These are phyloP conservation scores for Cynodonichthys magdalenae DNA, from an alignment of 2,797 vertebrate genomes.

Conservation along the genomic window DNA sequence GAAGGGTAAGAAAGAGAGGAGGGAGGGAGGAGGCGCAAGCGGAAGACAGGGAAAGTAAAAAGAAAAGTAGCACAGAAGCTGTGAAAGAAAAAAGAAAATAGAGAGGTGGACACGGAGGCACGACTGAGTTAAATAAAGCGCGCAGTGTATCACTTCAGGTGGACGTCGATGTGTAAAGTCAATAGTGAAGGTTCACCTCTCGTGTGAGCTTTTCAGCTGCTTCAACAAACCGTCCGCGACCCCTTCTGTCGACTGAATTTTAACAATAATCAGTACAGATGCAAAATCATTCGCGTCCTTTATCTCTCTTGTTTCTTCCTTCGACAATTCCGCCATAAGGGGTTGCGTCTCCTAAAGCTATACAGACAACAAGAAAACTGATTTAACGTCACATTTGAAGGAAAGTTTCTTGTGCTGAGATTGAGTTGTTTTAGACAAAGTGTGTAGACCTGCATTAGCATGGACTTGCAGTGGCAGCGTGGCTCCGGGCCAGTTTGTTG, in stretches of 20 bases:
- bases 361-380: neutral
- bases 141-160: slow-evolving; percentile 41
- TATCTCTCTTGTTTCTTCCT: slow-evolving; percentile 26
- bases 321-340: neutral
- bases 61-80: slow-evolving; percentile 34
- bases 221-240: slow-evolving; percentile 11
- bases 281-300: slow-evolving; percentile 29
- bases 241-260: slow-evolving; percentile 20
- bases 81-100: slow-evolving; percentile 16
- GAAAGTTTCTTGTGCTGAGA: slow-evolving; percentile 19
- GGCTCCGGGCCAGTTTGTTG: slow-evolving; percentile 47
- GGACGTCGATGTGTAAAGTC: slow-evolving; percentile 42
- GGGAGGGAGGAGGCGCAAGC: slow-evolving; percentile 30
- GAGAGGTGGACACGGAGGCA: slow-evolving; percentile 26
- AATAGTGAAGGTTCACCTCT: slow-evolving; percentile 30
- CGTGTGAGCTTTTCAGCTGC: slow-evolving; percentile 15
- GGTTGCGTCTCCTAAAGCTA: neutral
- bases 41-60: slow-evolving; percentile 20
- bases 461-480: neutral
- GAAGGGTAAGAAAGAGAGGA: slow-evolving; percentile 64
- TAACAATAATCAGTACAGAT: slow-evolving; percentile 18
- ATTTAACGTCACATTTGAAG: neutral
- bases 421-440: slow-evolving; percentile 11
- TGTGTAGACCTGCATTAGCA: slow-evolving; percentile 20
- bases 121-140: slow-evolving; percentile 36